Evolutionary conservation across 2,888 invertebrate species (phyloP).

Genomic region (Troglohyphantes excavatus): DNA sequence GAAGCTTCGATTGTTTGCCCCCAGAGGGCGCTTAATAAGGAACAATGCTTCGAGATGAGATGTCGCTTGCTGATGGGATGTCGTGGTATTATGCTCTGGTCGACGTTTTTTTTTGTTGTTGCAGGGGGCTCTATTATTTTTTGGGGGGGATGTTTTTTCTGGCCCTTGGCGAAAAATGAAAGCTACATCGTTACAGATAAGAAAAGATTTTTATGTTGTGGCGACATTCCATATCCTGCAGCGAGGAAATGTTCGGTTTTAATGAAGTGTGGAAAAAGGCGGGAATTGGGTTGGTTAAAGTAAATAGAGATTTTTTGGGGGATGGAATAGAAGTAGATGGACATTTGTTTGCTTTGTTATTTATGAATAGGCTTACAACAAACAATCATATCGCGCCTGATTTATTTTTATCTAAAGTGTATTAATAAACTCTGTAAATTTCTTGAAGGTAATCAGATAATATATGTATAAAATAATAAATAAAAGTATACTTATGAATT

Average conservation of each 20-base stretch:
- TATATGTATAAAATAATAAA: no score
- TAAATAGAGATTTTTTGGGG: neutral
- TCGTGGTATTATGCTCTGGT: conserved; percentile 59
- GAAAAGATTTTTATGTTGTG: conserved; percentile 26
- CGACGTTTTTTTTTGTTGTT: conserved; percentile 28
- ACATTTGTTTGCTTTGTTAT: neutral
- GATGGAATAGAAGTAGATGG: neutral
- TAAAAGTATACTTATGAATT: no score
- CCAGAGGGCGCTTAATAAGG: conserved; percentile 71
- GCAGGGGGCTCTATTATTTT: conserved; percentile 30
- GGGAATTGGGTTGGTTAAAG: conserved; percentile 1
- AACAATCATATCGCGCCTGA: no score
- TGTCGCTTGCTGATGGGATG: conserved; percentile 70
- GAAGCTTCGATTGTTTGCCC: conserved; percentile 61
- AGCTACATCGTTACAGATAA: conserved; percentile 39
- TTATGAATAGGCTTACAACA: conserved; percentile 8
- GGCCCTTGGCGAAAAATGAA: conserved; percentile 28
- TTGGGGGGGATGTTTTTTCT: conserved; percentile 1
- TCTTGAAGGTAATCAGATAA: no score
- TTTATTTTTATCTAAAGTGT: no score
- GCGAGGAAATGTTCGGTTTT: conserved; percentile 39
- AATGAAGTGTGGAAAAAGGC: conserved; percentile 21
- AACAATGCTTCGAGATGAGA: conserved; percentile 67
- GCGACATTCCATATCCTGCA: conserved; percentile 34
- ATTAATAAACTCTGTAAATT: no score